These are phyloP conservation scores for Hydrotaea diabolus DNA, from an alignment of 2,888 invertebrate species.

Conservation along the genomic window DNA sequence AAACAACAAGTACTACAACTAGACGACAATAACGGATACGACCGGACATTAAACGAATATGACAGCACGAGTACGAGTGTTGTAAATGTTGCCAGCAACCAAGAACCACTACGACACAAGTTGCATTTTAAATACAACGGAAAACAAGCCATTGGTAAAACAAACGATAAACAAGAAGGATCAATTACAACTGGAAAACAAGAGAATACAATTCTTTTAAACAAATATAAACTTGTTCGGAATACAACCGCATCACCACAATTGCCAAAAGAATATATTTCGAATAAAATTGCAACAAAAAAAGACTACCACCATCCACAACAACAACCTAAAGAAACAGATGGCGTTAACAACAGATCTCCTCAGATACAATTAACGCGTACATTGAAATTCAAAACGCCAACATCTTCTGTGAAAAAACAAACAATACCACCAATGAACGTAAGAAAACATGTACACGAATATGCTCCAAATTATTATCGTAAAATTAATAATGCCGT, in stretches of 20 bases:
- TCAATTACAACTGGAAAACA: conserved; percentile 29
- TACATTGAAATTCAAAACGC: conserved; percentile 29
- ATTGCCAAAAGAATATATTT: background rate
- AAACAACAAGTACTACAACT: conserved; percentile 41
- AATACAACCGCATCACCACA: conserved; percentile 13
- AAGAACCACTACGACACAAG: background rate
- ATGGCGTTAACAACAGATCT: background rate
- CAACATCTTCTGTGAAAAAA: conserved; percentile 5
- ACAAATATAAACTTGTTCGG: conserved; percentile 59
- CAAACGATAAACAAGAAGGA: conserved; percentile 7
- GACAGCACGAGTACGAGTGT: conserved; percentile 24
- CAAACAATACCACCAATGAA: background rate
- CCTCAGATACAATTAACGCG: background rate
- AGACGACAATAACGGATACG: conserved; percentile 37
- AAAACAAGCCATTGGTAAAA: conserved; percentile 9
- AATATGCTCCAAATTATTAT: conserved; percentile 42
- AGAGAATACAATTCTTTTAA: conserved; percentile 62
- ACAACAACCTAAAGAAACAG: background rate
- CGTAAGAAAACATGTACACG: background rate
- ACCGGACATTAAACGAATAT: conserved; percentile 52
- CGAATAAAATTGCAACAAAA: background rate
- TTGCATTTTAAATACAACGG: background rate
- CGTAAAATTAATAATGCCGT: conserved; percentile 57
- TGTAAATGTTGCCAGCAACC: conserved; percentile 62
- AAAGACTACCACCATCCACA: conserved; percentile 3